phyloP scores from a whole-genome alignment of 2,797 vertebrate species.

The Lepilemur septentrionalis region DNA sequence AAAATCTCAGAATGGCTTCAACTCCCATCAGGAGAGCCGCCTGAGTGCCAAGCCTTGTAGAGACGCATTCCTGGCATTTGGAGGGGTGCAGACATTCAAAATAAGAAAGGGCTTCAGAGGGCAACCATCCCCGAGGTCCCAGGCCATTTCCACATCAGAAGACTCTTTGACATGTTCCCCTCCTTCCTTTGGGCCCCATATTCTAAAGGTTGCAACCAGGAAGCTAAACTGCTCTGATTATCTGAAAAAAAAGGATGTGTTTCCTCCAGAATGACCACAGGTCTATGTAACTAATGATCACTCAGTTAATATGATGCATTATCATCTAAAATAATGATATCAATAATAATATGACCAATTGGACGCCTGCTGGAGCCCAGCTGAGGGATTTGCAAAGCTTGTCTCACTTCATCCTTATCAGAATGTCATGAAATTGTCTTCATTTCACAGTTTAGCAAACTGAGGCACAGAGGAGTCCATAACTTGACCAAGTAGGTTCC shows the following conservation, averaged over 20 bases:
- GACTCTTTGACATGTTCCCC: constrained; percentile 35
- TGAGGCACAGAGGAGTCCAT: neutral
- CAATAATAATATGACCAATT: neutral
- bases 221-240: neutral
- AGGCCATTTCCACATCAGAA: constrained; percentile 47
- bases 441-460: neutral
- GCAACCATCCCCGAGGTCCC: neutral
- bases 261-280: neutral
- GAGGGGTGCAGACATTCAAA: neutral
- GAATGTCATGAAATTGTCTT: neutral
- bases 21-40: neutral
- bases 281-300: neutral
- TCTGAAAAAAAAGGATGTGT: neutral
- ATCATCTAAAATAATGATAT: neutral
- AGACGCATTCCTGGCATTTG: neutral
- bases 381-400: neutral
- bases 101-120: neutral
- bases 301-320: neutral
- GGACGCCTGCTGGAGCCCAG: neutral
- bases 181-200: neutral
- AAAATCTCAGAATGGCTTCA: constrained; percentile 1
- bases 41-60: neutral
- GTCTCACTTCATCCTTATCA: neutral
- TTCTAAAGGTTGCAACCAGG: constrained; percentile 34
- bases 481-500: neutral